These are phyloP conservation scores for Furcula furcula DNA, from an alignment of 2,888 invertebrate genomes.

Conservation along the genomic window DNA sequence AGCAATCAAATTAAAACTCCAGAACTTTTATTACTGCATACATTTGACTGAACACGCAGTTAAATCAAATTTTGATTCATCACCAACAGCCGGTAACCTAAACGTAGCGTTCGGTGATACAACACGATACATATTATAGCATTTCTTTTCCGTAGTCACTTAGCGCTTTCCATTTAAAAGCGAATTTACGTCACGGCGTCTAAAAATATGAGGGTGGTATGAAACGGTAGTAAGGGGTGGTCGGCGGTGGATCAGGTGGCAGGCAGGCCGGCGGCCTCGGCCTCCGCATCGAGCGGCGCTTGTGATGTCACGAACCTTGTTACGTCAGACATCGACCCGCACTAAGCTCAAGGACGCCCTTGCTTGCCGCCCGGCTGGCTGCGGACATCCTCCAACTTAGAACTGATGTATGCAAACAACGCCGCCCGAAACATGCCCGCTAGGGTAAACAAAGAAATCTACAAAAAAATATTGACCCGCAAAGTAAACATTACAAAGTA, in stretches of 20 bases:
- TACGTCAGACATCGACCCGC: constrained; percentile 76
- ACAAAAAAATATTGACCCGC: constrained; percentile 21
- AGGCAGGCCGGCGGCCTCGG: constrained; percentile 49
- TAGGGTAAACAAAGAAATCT: constrained; percentile 13
- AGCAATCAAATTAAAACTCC: too few species aligned
- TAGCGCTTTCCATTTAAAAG: constrained; percentile 31
- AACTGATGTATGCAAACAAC: constrained; percentile 36
- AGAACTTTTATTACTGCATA: too few species aligned
- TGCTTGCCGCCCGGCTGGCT: constrained; percentile 50
- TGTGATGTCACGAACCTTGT: constrained; percentile 66
- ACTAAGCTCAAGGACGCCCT: constrained; percentile 75
- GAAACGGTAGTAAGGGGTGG: constrained; percentile 48
- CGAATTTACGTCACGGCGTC: constrained; percentile 66
- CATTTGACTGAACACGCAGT: too few species aligned
- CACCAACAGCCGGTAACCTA: too few species aligned
- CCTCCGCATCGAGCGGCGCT: constrained; percentile 57
- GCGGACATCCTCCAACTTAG: constrained; percentile 54
- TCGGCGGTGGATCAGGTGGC: constrained; percentile 39
- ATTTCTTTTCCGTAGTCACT: not conserved
- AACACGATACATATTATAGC: not conserved
- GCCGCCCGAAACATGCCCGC: constrained; percentile 16
- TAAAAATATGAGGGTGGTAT: constrained; percentile 70
- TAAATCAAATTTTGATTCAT: too few species aligned
- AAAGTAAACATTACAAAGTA: constrained; percentile 8
- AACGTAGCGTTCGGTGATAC: too few species aligned